Evolutionary conservation across 1,140 invertebrate species (phyloP).

Genomic region (Lasioglossum albipes): DNA sequence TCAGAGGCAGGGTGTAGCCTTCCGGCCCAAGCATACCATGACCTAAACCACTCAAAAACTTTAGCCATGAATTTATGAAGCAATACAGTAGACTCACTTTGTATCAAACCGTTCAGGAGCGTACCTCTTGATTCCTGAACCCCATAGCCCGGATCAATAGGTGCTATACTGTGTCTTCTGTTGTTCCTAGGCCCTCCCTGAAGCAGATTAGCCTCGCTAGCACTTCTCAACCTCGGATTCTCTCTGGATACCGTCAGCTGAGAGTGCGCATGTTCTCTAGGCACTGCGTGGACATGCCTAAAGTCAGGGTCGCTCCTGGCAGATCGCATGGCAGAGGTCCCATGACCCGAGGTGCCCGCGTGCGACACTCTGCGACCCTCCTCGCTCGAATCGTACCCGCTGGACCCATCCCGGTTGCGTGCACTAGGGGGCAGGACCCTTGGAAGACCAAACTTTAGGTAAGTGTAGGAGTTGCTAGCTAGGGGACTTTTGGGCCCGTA

Average conservation of each 20-base stretch:
- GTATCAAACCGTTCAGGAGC: too few species aligned
- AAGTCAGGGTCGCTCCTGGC: conserved; percentile 90
- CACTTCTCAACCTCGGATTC: conserved; percentile 82
- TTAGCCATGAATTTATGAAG: too few species aligned
- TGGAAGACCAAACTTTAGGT: conserved; percentile 95
- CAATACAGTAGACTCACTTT: too few species aligned
- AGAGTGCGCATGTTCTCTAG: conserved; percentile 77
- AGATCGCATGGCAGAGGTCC: conserved; percentile 71
- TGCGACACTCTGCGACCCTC: conserved; percentile 79
- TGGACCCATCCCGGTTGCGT: conserved; percentile 84
- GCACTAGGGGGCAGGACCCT: conserved; percentile 89
- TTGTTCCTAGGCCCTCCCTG: conserved; percentile 78
- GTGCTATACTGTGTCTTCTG: conserved; percentile 84
- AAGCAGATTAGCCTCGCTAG: conserved; percentile 89
- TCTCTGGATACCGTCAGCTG: conserved; percentile 76
- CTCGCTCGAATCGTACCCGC: conserved; percentile 92
- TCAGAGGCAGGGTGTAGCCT: conserved; percentile 62
- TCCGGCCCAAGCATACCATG: conserved; percentile 72
- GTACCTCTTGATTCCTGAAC: conserved; percentile 34
- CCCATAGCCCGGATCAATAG: conserved; percentile 81
- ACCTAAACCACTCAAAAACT: conserved; percentile 25
- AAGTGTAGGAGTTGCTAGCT: conserved; percentile 94
- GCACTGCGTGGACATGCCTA: conserved; percentile 78
- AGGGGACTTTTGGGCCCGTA: conserved; percentile 91
- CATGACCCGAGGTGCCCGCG: conserved; percentile 50